phyloP scores from a whole-genome alignment of 2,797 vertebrate species.

The Thamnophis elegans region DNA sequence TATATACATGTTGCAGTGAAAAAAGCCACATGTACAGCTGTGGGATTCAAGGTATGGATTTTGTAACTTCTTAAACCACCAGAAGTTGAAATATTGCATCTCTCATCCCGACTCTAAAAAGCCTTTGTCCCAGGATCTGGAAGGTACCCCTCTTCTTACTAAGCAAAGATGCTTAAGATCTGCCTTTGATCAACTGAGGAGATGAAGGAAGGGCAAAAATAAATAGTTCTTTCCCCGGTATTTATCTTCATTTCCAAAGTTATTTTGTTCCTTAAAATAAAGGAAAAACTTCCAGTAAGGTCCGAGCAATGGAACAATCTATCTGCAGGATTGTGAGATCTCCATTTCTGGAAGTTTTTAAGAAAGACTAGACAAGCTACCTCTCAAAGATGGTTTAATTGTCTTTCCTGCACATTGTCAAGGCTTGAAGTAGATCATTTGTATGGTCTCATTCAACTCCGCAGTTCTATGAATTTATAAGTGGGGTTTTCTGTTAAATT shows the following conservation, averaged over 20 bases:
- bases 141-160: neutral
- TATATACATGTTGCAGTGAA: neutral
- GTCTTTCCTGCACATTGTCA: neutral
- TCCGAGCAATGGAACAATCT: neutral
- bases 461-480: neutral
- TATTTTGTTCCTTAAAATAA: neutral
- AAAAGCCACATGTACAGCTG: neutral
- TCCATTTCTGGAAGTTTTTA: neutral
- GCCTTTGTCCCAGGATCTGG: neutral
- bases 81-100: neutral
- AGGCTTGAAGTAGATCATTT: neutral
- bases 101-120: neutral
- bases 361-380: neutral
- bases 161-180: neutral
- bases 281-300: neutral
- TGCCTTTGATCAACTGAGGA: neutral
- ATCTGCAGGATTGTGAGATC: neutral
- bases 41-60: neutral
- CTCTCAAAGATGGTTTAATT: neutral
- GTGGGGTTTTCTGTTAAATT: neutral
- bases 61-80: neutral
- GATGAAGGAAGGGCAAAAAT: neutral
- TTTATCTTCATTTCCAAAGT: neutral
- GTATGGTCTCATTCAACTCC: neutral
- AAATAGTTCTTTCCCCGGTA: neutral